A percentile compares a stretch with the other conserved stretches of the same genome.
These are phyloP conservation scores for Capreolus pygargus DNA, from an alignment of 2,113 vertebrate genomes.

Conservation along the genomic window DNA sequence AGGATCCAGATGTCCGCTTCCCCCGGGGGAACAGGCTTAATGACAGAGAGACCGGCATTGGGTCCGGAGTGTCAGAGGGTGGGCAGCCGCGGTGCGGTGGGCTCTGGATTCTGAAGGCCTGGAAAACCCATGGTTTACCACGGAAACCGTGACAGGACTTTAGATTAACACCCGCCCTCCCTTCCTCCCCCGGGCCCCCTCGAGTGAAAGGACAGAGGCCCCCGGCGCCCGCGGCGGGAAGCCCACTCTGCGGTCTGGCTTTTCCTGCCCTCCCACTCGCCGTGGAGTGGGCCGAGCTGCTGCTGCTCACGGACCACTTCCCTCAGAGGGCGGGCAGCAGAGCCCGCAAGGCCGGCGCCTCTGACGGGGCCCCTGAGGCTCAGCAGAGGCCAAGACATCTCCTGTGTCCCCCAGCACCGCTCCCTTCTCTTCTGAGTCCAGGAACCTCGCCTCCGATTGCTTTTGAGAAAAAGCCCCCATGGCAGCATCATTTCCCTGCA, in stretches of 20 bases:
- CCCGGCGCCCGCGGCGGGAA: fast-evolving
- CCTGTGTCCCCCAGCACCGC: background rate
- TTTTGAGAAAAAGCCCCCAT: background rate
- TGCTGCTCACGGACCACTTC: constrained; percentile 65
- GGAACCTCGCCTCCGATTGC: background rate
- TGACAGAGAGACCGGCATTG: fast-evolving
- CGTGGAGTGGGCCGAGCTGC: constrained; percentile 8
- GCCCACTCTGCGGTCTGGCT: constrained; percentile 54
- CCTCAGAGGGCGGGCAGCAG: background rate
- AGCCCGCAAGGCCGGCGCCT: constrained; percentile 47
- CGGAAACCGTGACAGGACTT: background rate
- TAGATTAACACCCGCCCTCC: background rate
- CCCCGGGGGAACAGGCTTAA: fast-evolving
- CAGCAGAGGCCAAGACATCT: constrained; percentile 23
- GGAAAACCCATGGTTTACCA: constrained; percentile 60
- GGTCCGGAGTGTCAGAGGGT: background rate
- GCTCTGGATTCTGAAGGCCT: background rate
- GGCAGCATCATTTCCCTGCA: background rate
- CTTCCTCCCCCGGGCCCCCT: background rate
- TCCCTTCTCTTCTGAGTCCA: constrained; percentile 48
- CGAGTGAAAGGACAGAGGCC: constrained; percentile 8
- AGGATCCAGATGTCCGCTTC: background rate
- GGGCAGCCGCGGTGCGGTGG: fast-evolving
- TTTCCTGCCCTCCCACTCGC: constrained; percentile 76
- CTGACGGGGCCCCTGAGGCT: background rate